Conservation (phyloP, 2,888 invertebrate species). For the Tenthredo livida region DNA sequence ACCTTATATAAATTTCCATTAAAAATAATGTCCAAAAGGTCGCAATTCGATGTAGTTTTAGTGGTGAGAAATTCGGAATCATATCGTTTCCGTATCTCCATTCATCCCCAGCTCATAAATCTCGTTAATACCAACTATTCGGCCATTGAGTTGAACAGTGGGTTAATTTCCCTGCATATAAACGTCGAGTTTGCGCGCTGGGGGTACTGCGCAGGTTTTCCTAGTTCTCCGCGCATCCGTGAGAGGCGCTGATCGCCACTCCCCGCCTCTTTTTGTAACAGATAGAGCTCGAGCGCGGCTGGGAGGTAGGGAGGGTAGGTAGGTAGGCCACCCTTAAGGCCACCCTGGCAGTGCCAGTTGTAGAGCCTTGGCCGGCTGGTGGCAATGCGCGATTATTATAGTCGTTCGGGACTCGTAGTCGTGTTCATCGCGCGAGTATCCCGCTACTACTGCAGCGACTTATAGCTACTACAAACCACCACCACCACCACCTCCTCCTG, state of each 20-base stretch:
- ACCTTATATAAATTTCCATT: neutral
- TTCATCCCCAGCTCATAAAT: neutral
- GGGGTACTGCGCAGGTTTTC: constrained; percentile 8
- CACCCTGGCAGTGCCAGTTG: constrained; percentile 49
- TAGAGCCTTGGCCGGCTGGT: constrained; percentile 49
- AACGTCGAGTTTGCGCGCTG: neutral
- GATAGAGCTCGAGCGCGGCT: neutral
- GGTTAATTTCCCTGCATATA: neutral
- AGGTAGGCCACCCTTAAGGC: constrained; percentile 36
- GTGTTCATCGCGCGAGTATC: constrained; percentile 8
- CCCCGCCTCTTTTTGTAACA: neutral
- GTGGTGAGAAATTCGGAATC: neutral
- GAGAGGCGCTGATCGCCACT: neutral
- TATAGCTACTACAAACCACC: constrained; percentile 8
- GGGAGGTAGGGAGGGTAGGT: neutral
- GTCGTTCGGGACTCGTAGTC: constrained; percentile 29
- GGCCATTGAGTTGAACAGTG: constrained; percentile 5
- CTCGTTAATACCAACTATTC: neutral
- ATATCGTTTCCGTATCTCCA: neutral
- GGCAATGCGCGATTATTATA: constrained; percentile 46
- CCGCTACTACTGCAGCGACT: constrained; percentile 6
- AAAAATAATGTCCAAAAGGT: neutral
- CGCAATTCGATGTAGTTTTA: neutral
- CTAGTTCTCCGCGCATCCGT: constrained; percentile 34
- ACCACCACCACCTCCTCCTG: neutral